Conservation (phyloP, 2,888 invertebrate species). For the Callyntrura sp. region DNA sequence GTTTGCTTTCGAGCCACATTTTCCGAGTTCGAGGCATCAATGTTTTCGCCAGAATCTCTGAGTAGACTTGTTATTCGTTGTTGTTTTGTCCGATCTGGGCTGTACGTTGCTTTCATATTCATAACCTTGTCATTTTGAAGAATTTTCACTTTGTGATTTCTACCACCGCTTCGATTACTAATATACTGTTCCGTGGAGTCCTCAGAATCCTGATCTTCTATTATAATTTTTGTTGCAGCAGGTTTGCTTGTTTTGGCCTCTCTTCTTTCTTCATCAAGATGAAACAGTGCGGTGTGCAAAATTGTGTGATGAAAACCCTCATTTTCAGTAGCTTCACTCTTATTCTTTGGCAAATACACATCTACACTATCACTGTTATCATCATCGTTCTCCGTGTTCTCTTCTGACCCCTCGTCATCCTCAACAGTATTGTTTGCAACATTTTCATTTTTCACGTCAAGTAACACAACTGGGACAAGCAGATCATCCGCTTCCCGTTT, state of each 20-base stretch:
- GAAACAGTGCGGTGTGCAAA: slow-evolving; percentile 35
- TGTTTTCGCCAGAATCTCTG: background rate
- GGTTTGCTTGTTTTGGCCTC: background rate
- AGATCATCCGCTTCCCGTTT: background rate
- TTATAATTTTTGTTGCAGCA: slow-evolving; percentile 15
- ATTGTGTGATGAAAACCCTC: slow-evolving; percentile 45
- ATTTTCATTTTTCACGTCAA: background rate
- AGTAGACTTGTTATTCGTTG: background rate
- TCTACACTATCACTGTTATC: background rate
- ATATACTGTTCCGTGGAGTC: background rate
- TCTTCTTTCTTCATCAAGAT: slow-evolving; percentile 23
- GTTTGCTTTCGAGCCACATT: background rate
- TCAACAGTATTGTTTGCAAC: background rate
- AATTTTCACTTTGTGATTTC: slow-evolving; percentile 54
- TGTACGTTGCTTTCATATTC: slow-evolving; percentile 58
- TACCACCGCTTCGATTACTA: background rate
- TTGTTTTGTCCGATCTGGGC: slow-evolving; percentile 3
- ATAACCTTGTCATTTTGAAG: slow-evolving; percentile 56
- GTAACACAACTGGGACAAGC: too few relatives aligned
- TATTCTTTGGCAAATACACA: background rate
- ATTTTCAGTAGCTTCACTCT: background rate
- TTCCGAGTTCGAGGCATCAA: background rate
- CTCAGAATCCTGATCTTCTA: slow-evolving; percentile 40
- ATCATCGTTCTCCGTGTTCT: background rate
- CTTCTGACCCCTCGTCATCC: background rate